These are phyloP conservation scores for Ptilonorhynchus violaceus DNA, from an alignment of 2,113 vertebrate genomes.

Conservation along the genomic window DNA sequence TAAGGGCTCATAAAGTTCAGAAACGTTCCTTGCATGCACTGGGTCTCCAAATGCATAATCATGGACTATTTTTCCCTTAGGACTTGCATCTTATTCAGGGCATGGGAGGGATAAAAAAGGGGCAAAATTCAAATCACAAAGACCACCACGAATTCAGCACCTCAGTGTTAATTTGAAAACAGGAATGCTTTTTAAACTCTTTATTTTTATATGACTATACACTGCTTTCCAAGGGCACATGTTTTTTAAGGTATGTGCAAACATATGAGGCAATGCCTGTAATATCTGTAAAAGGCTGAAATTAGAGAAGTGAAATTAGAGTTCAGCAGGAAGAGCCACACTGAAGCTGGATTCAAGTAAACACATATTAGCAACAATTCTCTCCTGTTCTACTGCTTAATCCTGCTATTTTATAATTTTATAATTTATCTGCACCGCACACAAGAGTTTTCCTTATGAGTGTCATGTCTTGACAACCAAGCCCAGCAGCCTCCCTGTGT, in stretches of 20 bases:
- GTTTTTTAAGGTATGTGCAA: conserved; percentile 3
- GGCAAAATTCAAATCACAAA: neutral
- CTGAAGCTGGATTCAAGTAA: neutral
- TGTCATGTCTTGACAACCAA: neutral
- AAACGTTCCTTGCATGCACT: neutral
- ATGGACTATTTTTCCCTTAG: neutral
- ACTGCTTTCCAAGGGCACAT: neutral
- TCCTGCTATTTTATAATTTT: neutral
- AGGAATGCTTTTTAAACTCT: neutral
- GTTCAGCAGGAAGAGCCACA: neutral
- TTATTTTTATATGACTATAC: neutral
- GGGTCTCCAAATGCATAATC: neutral
- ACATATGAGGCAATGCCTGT: neutral
- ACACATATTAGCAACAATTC: neutral
- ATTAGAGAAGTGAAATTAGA: neutral
- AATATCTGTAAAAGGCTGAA: neutral
- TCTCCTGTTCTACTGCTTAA: neutral
- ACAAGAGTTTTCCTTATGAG: neutral
- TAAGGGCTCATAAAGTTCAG: neutral
- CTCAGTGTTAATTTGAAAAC: conserved; percentile 49
- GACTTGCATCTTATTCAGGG: neutral
- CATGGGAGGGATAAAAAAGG: neutral
- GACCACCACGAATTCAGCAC: conserved; percentile 11
- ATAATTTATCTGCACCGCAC: neutral
- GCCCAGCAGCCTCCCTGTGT: neutral